A percentile compares a stretch with the other conserved stretches of the same genome.
phyloP scores from a whole-genome alignment of 2,113 vertebrate species.

The Scopus umbretta region DNA sequence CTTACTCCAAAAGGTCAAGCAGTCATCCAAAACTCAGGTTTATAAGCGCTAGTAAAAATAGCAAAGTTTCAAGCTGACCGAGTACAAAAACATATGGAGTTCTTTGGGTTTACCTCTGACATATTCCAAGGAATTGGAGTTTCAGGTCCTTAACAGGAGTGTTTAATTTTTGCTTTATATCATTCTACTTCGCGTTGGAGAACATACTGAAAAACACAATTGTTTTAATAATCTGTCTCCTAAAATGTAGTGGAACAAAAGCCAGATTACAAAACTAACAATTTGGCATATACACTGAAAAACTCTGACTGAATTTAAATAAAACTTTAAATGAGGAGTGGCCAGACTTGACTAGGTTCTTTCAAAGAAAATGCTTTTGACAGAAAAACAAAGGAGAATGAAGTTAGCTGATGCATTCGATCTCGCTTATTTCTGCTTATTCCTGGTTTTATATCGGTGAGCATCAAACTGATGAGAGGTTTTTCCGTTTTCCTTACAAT shows the following conservation, averaged over 20 bases:
- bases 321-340: not conserved
- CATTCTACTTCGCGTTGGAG: not conserved
- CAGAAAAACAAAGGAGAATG: not conserved
- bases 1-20: not conserved
- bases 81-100: not conserved
- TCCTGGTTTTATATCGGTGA: not conserved
- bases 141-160: not conserved
- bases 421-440: not conserved
- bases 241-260: not conserved
- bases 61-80: not conserved
- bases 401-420: not conserved
- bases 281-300: not conserved
- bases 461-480: not conserved
- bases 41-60: not conserved
- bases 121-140: not conserved
- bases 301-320: not conserved
- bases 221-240: not conserved
- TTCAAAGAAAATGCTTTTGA: not conserved
- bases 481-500: not conserved
- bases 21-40: not conserved
- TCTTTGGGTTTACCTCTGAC: not conserved
- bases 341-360: not conserved
- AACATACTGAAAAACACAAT: not conserved
- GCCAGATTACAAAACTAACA: not conserved
- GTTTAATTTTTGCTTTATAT: not conserved